phyloP scores from a whole-genome alignment of 2,888 invertebrate species.

The Tenthredo notha region DNA sequence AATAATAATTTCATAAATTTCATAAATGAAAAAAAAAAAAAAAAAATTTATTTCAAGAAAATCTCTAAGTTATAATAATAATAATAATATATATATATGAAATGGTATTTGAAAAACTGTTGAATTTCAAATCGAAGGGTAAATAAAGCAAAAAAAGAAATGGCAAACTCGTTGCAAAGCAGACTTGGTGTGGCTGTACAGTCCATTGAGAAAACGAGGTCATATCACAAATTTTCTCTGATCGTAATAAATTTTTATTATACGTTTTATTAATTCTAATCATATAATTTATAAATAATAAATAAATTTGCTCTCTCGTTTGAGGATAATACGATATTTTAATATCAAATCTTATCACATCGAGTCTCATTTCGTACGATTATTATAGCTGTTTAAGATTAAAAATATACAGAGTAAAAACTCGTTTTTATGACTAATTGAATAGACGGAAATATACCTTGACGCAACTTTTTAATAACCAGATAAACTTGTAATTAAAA shows the following conservation, averaged over 20 bases:
- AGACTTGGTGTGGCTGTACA: constrained; percentile 60
- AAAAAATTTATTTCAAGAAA: too few species aligned
- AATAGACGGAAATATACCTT: neutral
- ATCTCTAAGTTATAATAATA: neutral
- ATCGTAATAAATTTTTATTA: neutral
- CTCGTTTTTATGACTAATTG: neutral
- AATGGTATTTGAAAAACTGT: constrained; percentile 63
- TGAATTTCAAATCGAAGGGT: constrained; percentile 70
- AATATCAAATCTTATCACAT: neutral
- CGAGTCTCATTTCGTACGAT: neutral
- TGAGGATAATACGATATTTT: too few species aligned
- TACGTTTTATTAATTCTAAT: neutral
- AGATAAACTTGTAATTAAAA: neutral
- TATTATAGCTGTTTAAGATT: too few species aligned
- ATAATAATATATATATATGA: neutral
- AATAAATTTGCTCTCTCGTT: neutral
- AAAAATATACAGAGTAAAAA: neutral
- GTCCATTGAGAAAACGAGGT: constrained; percentile 58
- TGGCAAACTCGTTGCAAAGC: constrained; percentile 60
- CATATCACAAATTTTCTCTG: constrained; percentile 42
- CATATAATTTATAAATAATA: neutral
- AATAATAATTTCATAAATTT: too few species aligned
- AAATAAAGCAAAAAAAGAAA: constrained; percentile 67
- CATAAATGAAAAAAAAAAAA: too few species aligned
- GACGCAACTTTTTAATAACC: constrained; percentile 3